Base-by-base conservation (phyloP, 2,797 vertebrate species). In the Thaleichthys pacificus region DNA sequence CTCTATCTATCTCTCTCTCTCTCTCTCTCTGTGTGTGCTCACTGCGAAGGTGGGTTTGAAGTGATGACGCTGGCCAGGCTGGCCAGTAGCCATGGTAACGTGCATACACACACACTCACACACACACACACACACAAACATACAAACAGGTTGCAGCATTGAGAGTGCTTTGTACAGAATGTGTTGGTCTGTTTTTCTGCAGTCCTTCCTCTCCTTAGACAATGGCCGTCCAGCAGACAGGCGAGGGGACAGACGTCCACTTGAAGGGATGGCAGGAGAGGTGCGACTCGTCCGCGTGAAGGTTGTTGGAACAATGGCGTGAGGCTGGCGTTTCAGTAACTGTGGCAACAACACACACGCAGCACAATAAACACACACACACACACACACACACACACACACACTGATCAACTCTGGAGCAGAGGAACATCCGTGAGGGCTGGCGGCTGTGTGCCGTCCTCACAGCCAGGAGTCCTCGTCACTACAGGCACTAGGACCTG, bases 1-100 rank as follows among this genome's bases (percentile, higher is more conserved):
- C n/a, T 35, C 32, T 58, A 1, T 28, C 66, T 69, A 82, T 65
- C 81, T 80, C 82, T 80, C 24, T 26, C 30, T 65, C n/a, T 68
- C 49, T 67, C 66, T 51, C 5, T 66, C 58, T 57, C 60, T 84
- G 62, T 82, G 80, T 80, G 80, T 68, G 63, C 84, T 88, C 70
- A 70, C 86, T 88, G 81, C 71, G 72, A 90, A 90, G 91, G 89
- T 87, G 86, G 84, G 85, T 91, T 90, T 88, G 84, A 91, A 91
- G 85, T 84, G 85, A 89, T 91, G 90, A 90, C 84, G 86, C 81
- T 79, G 80, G 85, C 76, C 72, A 73, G 74, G 76, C 76, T 14
- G 38, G 77, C 78, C 76, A 7, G 84, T 90, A 80, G 77, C 78
- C 82, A 91, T 90, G 82, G 88, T 72, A 82, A 91, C 80, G 11